A percentile compares a stretch with the other conserved stretches of the same genome.
These are phyloP conservation scores for Gibbula magus DNA, from an alignment of 2,888 invertebrate genomes.

Conservation along the genomic window DNA sequence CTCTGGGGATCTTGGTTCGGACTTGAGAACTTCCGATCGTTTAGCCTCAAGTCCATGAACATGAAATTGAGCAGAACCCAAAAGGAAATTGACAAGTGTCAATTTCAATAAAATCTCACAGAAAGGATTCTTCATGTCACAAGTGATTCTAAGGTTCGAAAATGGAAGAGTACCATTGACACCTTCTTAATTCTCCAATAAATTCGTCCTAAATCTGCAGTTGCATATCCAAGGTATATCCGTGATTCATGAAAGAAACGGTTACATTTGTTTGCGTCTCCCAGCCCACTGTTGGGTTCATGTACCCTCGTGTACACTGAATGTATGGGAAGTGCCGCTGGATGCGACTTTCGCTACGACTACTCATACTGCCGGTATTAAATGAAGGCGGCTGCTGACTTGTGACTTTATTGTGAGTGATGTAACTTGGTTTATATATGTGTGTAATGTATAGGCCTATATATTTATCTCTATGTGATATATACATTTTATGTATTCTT, in stretches of 20 bases:
- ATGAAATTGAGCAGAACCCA: not conserved
- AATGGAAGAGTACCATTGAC: not conserved
- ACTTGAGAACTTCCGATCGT: too few species aligned
- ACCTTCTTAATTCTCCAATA: not conserved
- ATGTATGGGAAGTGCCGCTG: not conserved
- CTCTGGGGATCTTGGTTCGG: too few species aligned
- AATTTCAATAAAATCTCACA: not conserved
- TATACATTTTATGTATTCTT: too few species aligned
- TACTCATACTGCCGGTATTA: not conserved
- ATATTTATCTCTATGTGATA: too few species aligned
- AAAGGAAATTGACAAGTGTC: slow-evolving; percentile 2
- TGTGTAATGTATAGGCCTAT: too few species aligned
- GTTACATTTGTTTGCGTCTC: too few species aligned
- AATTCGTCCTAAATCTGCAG: not conserved
- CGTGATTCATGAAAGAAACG: not conserved
- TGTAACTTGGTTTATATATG: too few species aligned
- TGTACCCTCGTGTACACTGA: too few species aligned
- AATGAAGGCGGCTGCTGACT: not conserved
- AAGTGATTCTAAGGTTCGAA: not conserved
- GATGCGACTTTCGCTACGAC: not conserved
- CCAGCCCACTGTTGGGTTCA: too few species aligned
- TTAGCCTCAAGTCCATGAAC: too few species aligned
- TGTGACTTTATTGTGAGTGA: too few species aligned
- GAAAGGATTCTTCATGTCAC: not conserved
- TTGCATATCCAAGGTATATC: not conserved